Evolutionary conservation across 2,113 vertebrate species (phyloP).

Genomic region (Oostethus manadensis): DNA sequence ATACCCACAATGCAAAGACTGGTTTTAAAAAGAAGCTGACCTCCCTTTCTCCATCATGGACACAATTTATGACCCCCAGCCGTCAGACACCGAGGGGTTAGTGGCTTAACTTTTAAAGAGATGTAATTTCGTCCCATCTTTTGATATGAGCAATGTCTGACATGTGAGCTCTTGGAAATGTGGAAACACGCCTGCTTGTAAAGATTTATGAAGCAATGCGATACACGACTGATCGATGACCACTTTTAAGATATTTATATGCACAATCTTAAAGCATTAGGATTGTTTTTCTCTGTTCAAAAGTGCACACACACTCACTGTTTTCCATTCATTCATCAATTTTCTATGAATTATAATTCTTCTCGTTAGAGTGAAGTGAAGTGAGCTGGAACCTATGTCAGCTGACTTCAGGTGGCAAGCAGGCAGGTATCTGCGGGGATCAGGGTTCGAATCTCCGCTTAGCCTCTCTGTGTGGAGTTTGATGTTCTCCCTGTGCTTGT

Average conservation of each 20-base stretch:
- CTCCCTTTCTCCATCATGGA: neutral
- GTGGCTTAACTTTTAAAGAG: constrained; percentile 1
- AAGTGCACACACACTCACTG: neutral
- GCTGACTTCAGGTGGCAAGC: too few species aligned
- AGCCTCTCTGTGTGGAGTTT: too few species aligned
- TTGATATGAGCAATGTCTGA: neutral
- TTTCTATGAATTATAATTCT: too few species aligned
- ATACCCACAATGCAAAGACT: too few species aligned
- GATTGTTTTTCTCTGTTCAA: neutral
- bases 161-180: neutral
- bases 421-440: too few species aligned
- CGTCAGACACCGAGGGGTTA: neutral
- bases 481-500: too few species aligned
- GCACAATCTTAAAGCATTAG: neutral
- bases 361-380: too few species aligned
- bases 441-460: too few species aligned
- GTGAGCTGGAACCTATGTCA: too few species aligned
- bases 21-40: too few species aligned
- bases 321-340: neutral
- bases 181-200: neutral
- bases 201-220: neutral
- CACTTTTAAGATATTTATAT: neutral
- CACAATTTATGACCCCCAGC: neutral
- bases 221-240: neutral
- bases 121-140: constrained; percentile 2